Conservation (phyloP, 2,797 vertebrate species). For the Sarcophilus harrisii region DNA sequence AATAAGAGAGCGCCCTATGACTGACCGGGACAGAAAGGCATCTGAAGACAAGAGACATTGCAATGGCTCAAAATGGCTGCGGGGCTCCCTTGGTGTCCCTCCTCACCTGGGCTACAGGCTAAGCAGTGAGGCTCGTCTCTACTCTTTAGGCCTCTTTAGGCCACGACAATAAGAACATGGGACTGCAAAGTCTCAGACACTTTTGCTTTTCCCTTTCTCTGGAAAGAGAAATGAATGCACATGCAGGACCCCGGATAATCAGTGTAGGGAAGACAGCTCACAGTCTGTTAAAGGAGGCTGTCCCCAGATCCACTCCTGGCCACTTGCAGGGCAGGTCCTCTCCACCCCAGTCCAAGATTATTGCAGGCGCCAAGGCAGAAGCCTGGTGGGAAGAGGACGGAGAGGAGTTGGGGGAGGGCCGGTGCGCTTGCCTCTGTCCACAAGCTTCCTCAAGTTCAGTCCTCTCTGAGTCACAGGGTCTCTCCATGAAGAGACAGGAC, state of each 20-base stretch:
- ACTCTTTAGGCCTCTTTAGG: background rate
- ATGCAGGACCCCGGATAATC: background rate
- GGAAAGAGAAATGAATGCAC: constrained; percentile 23
- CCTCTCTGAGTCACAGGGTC: background rate
- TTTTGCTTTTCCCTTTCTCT: background rate
- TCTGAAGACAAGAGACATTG: constrained; percentile 64
- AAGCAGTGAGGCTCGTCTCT: background rate
- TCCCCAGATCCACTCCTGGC: constrained; percentile 53
- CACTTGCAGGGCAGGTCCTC: background rate
- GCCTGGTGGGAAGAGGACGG: background rate
- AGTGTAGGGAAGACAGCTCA: constrained; percentile 52
- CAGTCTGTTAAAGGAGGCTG: constrained; percentile 42
- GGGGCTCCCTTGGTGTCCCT: constrained; percentile 29
- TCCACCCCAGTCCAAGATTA: constrained; percentile 40
- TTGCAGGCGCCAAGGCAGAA: constrained; percentile 73
- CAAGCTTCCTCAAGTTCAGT: background rate
- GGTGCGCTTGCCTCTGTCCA: rapidly evolving
- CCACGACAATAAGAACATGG: background rate
- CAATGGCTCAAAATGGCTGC: constrained; percentile 74
- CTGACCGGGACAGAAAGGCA: constrained; percentile 80
- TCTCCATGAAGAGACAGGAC: constrained; percentile 42
- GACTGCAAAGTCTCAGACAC: background rate
- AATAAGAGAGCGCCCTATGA: constrained; percentile 70
- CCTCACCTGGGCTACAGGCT: background rate
- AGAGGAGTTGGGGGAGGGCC: background rate